Evolutionary conservation across 92 coral and sea anemone genomes (phyloP).

Genomic region (Siderastrea siderea): DNA sequence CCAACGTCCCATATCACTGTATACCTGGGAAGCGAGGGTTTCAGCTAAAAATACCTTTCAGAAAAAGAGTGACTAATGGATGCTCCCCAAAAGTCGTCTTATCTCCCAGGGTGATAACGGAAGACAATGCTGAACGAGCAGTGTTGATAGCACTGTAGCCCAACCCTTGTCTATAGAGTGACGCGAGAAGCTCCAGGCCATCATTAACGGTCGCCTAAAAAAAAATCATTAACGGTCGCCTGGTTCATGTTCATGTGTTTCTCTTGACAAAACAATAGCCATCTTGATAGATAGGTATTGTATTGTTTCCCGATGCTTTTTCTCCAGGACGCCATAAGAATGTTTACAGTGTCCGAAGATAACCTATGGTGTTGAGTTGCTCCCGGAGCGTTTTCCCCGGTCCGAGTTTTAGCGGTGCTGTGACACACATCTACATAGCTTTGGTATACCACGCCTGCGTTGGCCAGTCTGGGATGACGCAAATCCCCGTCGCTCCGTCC

Average conservation of each 20-base stretch:
- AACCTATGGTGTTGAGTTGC: not conserved
- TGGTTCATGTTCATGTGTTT: not conserved
- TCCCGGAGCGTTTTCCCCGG: not conserved
- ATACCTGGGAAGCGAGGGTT: conserved; percentile 26
- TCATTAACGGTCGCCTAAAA: too few relatives aligned
- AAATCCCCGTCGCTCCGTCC: not conserved
- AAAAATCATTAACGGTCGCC: not conserved
- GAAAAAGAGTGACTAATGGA: too few relatives aligned
- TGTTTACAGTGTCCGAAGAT: not conserved
- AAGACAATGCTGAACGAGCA: too few relatives aligned
- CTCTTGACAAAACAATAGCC: not conserved
- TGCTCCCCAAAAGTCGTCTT: too few relatives aligned
- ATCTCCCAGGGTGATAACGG: too few relatives aligned
- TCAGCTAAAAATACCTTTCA: conserved; percentile 17
- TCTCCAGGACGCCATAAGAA: not conserved
- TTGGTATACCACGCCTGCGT: not conserved
- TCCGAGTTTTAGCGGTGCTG: not conserved
- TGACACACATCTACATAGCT: not conserved
- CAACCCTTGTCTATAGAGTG: too few relatives aligned
- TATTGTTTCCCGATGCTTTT: not conserved
- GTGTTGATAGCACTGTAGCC: too few relatives aligned
- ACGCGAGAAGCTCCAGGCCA: not conserved
- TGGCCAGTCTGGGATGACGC: not conserved
- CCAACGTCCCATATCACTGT: conserved; percentile 32
- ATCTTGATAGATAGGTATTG: not conserved